Conservation (phyloP, 2,888 invertebrate species). For the Eristalis pertinax region DNA sequence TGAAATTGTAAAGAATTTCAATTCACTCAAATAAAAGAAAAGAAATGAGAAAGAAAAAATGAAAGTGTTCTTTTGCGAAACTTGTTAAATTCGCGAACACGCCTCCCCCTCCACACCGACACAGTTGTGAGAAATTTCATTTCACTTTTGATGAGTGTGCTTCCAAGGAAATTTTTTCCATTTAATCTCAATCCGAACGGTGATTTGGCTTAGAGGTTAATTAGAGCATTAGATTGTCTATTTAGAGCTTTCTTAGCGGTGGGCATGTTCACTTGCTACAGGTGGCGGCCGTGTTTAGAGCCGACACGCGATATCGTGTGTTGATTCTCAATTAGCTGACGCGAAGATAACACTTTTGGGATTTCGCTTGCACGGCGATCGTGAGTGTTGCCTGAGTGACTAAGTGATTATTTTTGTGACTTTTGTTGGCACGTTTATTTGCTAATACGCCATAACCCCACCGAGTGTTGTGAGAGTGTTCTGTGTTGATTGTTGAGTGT, state of each 20-base stretch:
- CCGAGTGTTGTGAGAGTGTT: neutral
- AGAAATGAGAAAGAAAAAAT: neutral
- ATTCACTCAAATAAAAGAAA: neutral
- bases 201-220: neutral
- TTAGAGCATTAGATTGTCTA: neutral
- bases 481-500: neutral
- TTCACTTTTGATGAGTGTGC: neutral
- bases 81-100: neutral
- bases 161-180: neutral
- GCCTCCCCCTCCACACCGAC: neutral
- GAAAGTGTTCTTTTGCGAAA: neutral
- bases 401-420: neutral
- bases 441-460: neutral
- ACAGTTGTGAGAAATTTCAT: neutral
- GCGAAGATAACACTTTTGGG: slow-evolving; percentile 38
- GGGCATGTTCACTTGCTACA: neutral
- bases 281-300: neutral
- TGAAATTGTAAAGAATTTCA: neutral
- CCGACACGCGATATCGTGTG: slow-evolving; percentile 54
- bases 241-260: neutral
- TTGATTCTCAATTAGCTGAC: slow-evolving; percentile 38
- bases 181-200: neutral
- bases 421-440: neutral
- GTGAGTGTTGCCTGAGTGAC: neutral
- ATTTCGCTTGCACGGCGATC: slow-evolving; percentile 23